phyloP scores from a whole-genome alignment of 2,797 vertebrate genomes.

The Rhinophrynus dorsalis region DNA sequence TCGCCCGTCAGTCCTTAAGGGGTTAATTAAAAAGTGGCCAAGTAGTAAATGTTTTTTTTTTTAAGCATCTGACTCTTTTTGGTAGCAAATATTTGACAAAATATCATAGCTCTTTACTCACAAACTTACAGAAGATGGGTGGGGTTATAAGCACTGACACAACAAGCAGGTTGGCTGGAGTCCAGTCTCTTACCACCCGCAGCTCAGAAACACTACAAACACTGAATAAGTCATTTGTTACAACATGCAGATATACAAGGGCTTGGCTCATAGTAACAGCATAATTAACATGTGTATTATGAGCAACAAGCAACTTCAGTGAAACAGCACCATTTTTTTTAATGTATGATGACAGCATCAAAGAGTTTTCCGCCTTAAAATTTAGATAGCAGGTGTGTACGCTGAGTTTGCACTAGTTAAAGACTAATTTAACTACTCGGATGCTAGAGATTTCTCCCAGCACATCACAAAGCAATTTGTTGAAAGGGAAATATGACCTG shows the following conservation, averaged over 20 bases:
- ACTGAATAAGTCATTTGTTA: not conserved
- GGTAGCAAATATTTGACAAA: not conserved
- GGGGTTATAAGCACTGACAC: slow-evolving; percentile 2
- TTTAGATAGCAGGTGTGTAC: too few relatives aligned
- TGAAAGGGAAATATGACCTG: too few relatives aligned
- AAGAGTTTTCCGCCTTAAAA: too few relatives aligned
- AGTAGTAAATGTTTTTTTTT: not conserved
- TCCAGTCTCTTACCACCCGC: slow-evolving; percentile 1
- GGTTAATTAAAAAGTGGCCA: slow-evolving; percentile 1
- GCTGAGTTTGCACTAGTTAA: too few relatives aligned
- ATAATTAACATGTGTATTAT: slow-evolving; percentile 4
- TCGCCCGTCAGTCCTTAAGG: too few relatives aligned
- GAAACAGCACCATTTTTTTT: not conserved
- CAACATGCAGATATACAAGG: not conserved
- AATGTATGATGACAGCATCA: not conserved
- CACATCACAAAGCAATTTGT: too few relatives aligned
- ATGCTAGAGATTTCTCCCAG: too few relatives aligned
- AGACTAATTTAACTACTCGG: too few relatives aligned
- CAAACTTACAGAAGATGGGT: not conserved
- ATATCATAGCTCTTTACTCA: slow-evolving; percentile 9
- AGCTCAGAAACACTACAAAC: slow-evolving; percentile 3
- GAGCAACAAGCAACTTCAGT: not conserved
- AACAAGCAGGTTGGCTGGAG: slow-evolving; percentile 3
- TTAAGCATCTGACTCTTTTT: not conserved
- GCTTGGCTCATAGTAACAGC: not conserved